Evolutionary conservation across 2,113 vertebrate species (phyloP), one percentile per base, ranked within the genome.

Genomic region (Mesoclemmys tuberculata): DNA sequence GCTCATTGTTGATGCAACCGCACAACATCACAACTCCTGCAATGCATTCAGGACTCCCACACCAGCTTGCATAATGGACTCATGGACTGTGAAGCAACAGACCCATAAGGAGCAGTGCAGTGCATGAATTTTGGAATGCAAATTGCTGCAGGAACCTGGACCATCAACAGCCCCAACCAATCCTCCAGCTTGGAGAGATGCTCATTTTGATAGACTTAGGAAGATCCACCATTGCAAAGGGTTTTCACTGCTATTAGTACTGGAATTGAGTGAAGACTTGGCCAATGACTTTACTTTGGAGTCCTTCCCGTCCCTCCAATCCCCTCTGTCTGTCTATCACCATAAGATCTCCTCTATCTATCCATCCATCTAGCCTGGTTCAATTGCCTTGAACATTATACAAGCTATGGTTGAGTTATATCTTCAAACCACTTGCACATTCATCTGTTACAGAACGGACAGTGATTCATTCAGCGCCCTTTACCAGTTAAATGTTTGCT

Each of bases 211-310:
- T 21, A 68, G 64, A 38, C n/a, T 80, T 64, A 21, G 80, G 71
- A 68, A 83, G 6, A 31, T 12, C 48, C 14, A 44, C 24, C 38
- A 4, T 29, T 49, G n/a, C 38, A 26, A 31, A 55, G 83, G 64
- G 56, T 68, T 68, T 79, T 38, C 71, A 46, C 38, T 80, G 11
- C 14, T 4, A 2, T 0, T 8, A 84, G 21, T 35, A 29, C 14
- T 80, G 58, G 48, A 54, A 31, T 13, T 0, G 7, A 49, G 81
- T 0, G 3, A 64, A 18, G 71, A 27, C 4, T 2, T 2, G 44
- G 1, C 52, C 68, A 52, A 7, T 27, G 29, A 38, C 79, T 19
- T 29, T 2, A 35, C 51, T 21, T 19, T 19, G 21, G 19, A 35
- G 52, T 51, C 51, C 64, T 48, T 44, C 31, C 52, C 7, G 3